Percentiles rank a stretch among this genome's conserved stretches.
Conservation (phyloP, 2,797 vertebrate species). For the Anguilla pacifica region DNA sequence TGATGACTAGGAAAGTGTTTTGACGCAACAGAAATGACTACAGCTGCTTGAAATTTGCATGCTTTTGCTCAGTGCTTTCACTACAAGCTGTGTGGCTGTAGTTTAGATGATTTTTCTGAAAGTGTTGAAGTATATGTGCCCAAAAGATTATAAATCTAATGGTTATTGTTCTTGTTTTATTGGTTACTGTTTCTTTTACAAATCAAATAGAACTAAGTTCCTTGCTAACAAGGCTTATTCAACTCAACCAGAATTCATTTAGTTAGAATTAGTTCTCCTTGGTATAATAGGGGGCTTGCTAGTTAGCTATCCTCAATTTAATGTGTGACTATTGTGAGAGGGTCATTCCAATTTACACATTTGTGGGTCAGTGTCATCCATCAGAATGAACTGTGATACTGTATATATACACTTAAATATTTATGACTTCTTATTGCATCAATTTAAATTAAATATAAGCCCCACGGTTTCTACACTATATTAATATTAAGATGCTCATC, state of each 20-base stretch:
- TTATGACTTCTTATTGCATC: not conserved
- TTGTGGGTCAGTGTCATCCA: not conserved
- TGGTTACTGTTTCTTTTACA: not conserved
- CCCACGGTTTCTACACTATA: not conserved
- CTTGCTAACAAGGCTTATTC: not conserved
- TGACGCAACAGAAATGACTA: not conserved
- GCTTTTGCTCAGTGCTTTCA: not conserved
- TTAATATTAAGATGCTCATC: not conserved
- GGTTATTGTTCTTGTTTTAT: not conserved
- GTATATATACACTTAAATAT: not conserved
- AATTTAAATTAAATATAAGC: not conserved
- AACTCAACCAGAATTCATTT: not conserved
- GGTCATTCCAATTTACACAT: not conserved
- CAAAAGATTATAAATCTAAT: not conserved
- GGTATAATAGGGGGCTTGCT: not conserved
- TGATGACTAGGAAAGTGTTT: not conserved
- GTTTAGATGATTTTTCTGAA: not conserved
- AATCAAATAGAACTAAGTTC: not conserved
- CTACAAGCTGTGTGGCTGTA: not conserved
- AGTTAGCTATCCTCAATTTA: not conserved
- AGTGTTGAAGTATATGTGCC: not conserved
- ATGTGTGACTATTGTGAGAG: not conserved
- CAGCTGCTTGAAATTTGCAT: not conserved
- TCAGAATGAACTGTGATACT: not conserved
- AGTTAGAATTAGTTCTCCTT: not conserved